Conservation (phyloP, 1,140 invertebrate species). For the Globodera ellingtonae region DNA sequence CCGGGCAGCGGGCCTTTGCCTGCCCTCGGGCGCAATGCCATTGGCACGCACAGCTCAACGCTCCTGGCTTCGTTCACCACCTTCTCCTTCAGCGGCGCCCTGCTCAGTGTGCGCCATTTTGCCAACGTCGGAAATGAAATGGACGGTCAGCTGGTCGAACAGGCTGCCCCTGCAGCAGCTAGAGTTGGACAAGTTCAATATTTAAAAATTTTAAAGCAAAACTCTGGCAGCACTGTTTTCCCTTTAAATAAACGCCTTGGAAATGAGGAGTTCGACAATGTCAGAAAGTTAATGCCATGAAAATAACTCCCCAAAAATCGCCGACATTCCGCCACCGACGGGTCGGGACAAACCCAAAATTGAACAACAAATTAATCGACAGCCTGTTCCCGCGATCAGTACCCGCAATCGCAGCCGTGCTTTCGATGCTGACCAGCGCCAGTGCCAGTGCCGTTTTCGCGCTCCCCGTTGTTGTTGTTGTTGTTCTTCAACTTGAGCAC, state of each 20-base stretch:
- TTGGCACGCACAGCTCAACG: no score
- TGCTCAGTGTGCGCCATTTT: no score
- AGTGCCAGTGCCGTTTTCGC: no score
- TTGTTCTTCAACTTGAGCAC: slow-evolving; percentile 11
- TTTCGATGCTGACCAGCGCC: background rate
- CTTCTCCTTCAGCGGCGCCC: no score
- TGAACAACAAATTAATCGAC: background rate
- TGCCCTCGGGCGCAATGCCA: no score
- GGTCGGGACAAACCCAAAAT: background rate
- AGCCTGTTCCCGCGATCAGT: background rate
- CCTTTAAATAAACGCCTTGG: background rate
- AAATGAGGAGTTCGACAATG: background rate
- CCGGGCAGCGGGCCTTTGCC: no score
- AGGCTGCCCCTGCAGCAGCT: background rate
- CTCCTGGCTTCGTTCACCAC: no score
- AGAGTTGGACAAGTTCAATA: background rate
- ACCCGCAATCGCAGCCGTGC: background rate
- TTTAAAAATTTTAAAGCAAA: background rate
- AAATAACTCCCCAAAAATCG: no score
- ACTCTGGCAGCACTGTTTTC: background rate
- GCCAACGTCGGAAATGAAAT: background rate
- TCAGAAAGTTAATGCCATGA: no score
- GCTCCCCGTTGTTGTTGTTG: background rate
- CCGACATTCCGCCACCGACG: no score
- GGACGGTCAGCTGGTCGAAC: background rate